Evolutionary conservation across 2,113 vertebrate genomes (phyloP), one percentile per base, ranked within the genome.

Genomic region (Chamaea fasciata): DNA sequence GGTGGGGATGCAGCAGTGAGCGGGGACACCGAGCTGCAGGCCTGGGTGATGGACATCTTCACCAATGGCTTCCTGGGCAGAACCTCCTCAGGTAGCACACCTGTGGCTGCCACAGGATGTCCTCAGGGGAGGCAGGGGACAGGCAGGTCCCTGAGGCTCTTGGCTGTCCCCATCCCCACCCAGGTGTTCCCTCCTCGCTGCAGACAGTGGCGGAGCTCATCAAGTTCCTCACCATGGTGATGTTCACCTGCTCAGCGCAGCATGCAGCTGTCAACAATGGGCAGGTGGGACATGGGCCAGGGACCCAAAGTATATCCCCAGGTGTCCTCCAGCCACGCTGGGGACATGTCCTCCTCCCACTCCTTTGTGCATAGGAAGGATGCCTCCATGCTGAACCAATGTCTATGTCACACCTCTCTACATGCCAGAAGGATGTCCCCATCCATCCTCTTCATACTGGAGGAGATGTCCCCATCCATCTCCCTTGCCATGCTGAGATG

Each of bases 1-100:
- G 15, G 5, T 42, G 79, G 15, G 26, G 79, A 90, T 31, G 35
- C 63, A 37, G 79, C 27, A 0, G 87, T 90, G 87, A 77, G 41
- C 0, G 49, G 35, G 31, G 87, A 90, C 79, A 63, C 49, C 0
- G 79, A 90, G 35, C 56, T 90, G 41, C 87, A 90, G 87, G 71
- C 63, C 55, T 90, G 87, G 87, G 87, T 90, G 79, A 83, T 77
- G 79, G 87, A 90, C 49, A 90, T 90, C 63, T 90, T 90, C 71
- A 83, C 49, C 63, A 77, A 90, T 16, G 87, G 87, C 22, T 90
- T 90, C 63, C 33, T 90, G 56, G 63, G 79, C 63, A 90, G 79
- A 56, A 63, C 31, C 56, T 90, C 79, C 31, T 90, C 87, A 90
- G 87, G 71, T 90, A 83, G 26, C 15, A 76, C 18, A 76, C 17